Base-by-base conservation (phyloP, 2,888 invertebrate species). In the Ormyrus labotus region DNA sequence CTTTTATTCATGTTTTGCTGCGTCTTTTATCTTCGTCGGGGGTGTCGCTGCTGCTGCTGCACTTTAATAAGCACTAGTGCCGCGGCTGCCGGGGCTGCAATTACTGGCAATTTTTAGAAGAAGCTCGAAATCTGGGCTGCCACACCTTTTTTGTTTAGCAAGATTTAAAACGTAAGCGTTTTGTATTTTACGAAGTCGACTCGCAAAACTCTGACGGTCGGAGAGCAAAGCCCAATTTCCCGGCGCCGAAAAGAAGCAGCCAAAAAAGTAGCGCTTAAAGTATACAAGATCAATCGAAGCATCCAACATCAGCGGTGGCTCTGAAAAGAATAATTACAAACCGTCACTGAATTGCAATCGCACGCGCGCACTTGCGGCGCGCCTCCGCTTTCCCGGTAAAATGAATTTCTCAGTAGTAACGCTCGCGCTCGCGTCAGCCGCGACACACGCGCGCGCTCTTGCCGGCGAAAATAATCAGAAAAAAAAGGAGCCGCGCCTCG, bases 351-450 rank as follows among this genome's bases (percentile, higher is more conserved):
- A 76, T 55, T 47, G 53, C 50, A 5, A 10, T 5, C 19, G 34
- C n/a, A 19, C 19, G 19, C 19, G 19, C 1, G 19, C 19, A 19
- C 19, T 19, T 19, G 19, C 0, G 19, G 57, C 34, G 9, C 47
- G 48, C n/a, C 47, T 64, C 55, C 34, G n/a, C 48, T 9, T 34
- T 9, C 51, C 47, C 9, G n/a, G 9, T 75, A 48, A 77, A 81
- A 77, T 60, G 77, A 77, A 64, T 81, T 64, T 63, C 45, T 34
- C 77, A 81, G 81, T 81, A 71, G 81, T 81, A 77, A 50, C 19
- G 13, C 63, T 72, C 63, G 51, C 51, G 76, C 47, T 77, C 9
- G 73, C 70, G 81, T 81, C 81, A 81, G 81, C 4, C 81, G 55
- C 7, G 10, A 11, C 6, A 0, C 8, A 10, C 6, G 47, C n/a